Conservation (phyloP, 2,113 vertebrate genomes). For the Delphinapterus leucas region DNA sequence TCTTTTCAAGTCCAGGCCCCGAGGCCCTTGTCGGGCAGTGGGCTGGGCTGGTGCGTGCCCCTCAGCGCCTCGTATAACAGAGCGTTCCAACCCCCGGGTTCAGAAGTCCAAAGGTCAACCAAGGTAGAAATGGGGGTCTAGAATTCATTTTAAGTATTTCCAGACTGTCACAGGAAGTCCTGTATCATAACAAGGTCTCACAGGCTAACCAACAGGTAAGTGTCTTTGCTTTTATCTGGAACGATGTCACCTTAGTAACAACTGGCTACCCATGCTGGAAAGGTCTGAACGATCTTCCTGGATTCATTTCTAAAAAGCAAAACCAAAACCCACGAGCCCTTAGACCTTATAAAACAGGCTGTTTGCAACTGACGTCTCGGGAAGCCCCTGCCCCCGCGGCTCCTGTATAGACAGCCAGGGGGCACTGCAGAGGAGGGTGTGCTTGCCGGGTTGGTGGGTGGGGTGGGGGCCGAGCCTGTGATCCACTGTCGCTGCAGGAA, state of each 20-base stretch:
- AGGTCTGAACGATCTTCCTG: background rate
- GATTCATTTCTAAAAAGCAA: background rate
- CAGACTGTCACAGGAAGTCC: background rate
- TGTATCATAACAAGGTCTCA: background rate
- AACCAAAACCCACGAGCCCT: background rate
- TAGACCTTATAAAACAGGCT: background rate
- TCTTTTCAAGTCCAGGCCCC: background rate
- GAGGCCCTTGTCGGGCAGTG: background rate
- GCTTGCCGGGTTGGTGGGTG: too few relatives aligned
- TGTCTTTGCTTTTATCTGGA: background rate
- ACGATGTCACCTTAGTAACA: background rate
- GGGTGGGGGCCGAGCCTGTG: too few relatives aligned
- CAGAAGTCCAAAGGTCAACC: background rate
- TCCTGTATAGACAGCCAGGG: background rate
- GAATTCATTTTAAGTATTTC: background rate
- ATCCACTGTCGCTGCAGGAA: background rate
- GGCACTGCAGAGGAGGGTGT: background rate
- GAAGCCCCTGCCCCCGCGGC: fast-evolving
- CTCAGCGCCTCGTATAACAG: background rate
- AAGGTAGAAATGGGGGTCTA: background rate
- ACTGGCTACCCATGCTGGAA: background rate
- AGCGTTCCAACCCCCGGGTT: background rate
- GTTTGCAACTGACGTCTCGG: background rate
- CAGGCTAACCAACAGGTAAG: background rate
- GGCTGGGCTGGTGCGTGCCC: background rate